phyloP scores from a whole-genome alignment of 2,797 vertebrate genomes.

The Syndactyla subalaris region DNA sequence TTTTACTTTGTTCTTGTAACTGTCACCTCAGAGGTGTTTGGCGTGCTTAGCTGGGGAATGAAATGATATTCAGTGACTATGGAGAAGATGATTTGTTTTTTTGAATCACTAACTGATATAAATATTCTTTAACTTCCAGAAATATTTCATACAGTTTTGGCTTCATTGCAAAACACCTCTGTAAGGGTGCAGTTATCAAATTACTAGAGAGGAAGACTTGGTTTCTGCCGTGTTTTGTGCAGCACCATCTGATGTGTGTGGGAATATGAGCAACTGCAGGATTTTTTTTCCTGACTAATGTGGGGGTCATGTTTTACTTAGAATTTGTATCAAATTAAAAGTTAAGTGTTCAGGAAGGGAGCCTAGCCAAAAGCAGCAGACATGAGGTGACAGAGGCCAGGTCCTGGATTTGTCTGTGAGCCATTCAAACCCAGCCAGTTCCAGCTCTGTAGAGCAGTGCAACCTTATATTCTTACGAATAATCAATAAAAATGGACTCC shows the following conservation, averaged over 20 bases:
- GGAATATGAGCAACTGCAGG: not conserved
- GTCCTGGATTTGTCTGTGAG: not conserved
- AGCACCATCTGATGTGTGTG: not conserved
- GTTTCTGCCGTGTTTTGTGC: not conserved
- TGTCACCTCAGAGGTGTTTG: not conserved
- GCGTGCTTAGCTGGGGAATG: not conserved
- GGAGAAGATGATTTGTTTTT: not conserved
- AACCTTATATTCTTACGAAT: not conserved
- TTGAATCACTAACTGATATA: not conserved
- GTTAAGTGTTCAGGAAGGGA: not conserved
- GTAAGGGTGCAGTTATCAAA: not conserved
- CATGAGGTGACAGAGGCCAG: not conserved
- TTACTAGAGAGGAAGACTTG: not conserved
- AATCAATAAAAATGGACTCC: not conserved
- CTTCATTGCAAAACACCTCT: not conserved
- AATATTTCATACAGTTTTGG: not conserved
- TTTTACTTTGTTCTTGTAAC: not conserved
- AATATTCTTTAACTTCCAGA: not conserved
- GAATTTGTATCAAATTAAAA: not conserved
- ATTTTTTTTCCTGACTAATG: not conserved
- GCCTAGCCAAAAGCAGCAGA: fast-evolving
- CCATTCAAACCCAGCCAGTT: not conserved
- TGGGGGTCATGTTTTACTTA: not conserved
- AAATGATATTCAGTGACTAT: not conserved
- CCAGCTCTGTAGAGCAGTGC: not conserved